phyloP scores from a whole-genome alignment of 2,888 invertebrate species.

The Acleris holmiana region DNA sequence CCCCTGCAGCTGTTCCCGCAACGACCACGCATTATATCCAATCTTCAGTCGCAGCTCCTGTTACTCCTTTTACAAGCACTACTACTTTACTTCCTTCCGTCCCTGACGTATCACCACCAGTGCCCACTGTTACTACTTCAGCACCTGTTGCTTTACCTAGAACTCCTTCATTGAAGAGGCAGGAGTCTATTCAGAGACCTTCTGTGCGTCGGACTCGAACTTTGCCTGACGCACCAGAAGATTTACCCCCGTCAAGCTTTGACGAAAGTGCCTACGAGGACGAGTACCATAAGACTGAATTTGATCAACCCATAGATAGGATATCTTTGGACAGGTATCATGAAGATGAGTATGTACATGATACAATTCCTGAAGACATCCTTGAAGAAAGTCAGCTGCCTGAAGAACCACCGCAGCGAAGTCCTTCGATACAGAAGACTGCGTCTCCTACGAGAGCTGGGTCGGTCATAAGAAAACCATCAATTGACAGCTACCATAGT shows the following conservation, averaged over 20 bases:
- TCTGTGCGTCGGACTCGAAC: slow-evolving; percentile 77
- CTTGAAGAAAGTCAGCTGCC: slow-evolving; percentile 67
- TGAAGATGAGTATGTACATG: slow-evolving; percentile 71
- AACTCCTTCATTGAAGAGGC: slow-evolving; percentile 75
- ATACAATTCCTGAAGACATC: slow-evolving; percentile 67
- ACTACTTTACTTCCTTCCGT: slow-evolving; percentile 69
- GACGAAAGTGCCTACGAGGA: slow-evolving; percentile 84
- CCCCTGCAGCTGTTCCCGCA: slow-evolving; percentile 49
- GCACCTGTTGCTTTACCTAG: slow-evolving; percentile 68
- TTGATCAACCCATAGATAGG: slow-evolving; percentile 73
- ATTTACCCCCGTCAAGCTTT: slow-evolving; percentile 69
- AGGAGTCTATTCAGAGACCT: slow-evolving; percentile 81
- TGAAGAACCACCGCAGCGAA: slow-evolving; percentile 52
- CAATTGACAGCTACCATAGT: slow-evolving; percentile 78
- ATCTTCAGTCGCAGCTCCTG: slow-evolving; percentile 60
- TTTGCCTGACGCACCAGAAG: slow-evolving; percentile 78
- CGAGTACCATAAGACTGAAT: slow-evolving; percentile 82
- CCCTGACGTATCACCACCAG: slow-evolving; percentile 68
- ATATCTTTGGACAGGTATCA: slow-evolving; percentile 76
- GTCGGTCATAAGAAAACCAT: slow-evolving; percentile 70
- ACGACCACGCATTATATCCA: slow-evolving; percentile 56
- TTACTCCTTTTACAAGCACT: slow-evolving; percentile 66
- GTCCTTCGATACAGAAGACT: slow-evolving; percentile 67
- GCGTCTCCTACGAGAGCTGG: slow-evolving; percentile 72
- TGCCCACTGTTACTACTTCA: slow-evolving; percentile 67